Evolutionary conservation across 2,113 vertebrate species (phyloP), one percentile per base, ranked within the genome.

Genomic region (Paraplagusia blochii): DNA sequence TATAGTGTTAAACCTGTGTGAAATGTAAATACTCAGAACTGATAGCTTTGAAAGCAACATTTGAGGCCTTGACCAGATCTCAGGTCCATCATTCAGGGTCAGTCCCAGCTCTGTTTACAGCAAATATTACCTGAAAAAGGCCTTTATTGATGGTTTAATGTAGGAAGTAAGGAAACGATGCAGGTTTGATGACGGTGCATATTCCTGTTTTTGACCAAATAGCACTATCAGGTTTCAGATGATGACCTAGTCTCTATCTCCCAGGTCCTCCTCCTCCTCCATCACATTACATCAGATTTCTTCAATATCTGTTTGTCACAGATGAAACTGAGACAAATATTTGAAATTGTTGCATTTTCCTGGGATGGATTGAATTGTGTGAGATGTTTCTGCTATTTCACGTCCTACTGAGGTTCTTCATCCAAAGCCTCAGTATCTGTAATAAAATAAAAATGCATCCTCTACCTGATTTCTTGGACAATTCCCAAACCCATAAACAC

Each of bases 141-240:
- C 36, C 59, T 43, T 1, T 44, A 44, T 50, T 15, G 9, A 36
- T 17, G 35, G 8, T 16, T 9, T 4, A 39, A 55, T 9, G 5
- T 1, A 58, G 19, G 6, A 8, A 44, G 40, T 19, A 2, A 14
- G 45, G 53, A 55, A 44, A 39, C 10, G 3, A 44, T 18, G 8
- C 1, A 22, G 17, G 77, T 58, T 8, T 62, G 49, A 68, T 70
- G 68, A 62, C 43, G 1, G 14, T 22, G 54, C 69, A 39, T 1
- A 1, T 63, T 19, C 39, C 4, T 47, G 63, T 68, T 58, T 44
- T 7, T 38, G 44, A 34, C 44, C 49, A 63, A 65, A 59, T 34
- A 63, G 15, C 33, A 18, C 3, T n/a, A 43, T 22, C 38, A 9
- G 9, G 10, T 29, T 44, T 49, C 34, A 52, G 49, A 14, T 65